phyloP scores from a whole-genome alignment of 2,113 vertebrate species.

The Lynx canadensis region DNA sequence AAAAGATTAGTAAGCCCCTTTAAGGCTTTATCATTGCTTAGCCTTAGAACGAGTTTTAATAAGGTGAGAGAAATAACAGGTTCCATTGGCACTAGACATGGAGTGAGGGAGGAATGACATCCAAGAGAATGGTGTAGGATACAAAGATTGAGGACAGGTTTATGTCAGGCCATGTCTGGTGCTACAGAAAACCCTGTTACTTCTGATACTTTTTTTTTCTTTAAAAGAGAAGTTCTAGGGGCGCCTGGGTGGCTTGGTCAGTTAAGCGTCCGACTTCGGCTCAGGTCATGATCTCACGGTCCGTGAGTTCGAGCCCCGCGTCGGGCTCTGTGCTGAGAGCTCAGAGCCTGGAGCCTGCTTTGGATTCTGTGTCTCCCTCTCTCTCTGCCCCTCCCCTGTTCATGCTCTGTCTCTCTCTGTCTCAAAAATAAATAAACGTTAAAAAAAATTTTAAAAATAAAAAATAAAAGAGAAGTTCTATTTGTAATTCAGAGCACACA shows the following conservation, averaged over 20 bases:
- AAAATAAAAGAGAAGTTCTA: not conserved
- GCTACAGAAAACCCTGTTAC: not conserved
- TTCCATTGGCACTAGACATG: not conserved
- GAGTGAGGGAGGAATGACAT: not conserved
- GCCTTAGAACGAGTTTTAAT: not conserved
- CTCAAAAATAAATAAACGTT: too few species aligned
- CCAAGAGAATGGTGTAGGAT: not conserved
- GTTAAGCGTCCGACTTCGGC: too few species aligned
- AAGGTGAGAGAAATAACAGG: not conserved
- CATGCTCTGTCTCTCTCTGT: too few species aligned
- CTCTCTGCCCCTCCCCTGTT: too few species aligned
- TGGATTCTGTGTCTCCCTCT: too few species aligned
- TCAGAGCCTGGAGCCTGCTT: too few species aligned
- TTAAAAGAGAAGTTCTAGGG: not conserved
- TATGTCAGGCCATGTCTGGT: not conserved
- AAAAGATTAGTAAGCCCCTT: not conserved
- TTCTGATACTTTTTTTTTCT: not conserved
- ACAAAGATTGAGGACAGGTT: not conserved
- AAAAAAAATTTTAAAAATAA: fast-evolving
- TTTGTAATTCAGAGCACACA: not conserved
- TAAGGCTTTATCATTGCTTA: not conserved
- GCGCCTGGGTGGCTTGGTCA: too few species aligned
- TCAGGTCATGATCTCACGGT: too few species aligned
- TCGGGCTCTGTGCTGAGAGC: too few species aligned
- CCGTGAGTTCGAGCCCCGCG: too few species aligned